These are phyloP conservation scores for Megalops atlanticus DNA, from an alignment of 2,113 vertebrate genomes.

Conservation along the genomic window DNA sequence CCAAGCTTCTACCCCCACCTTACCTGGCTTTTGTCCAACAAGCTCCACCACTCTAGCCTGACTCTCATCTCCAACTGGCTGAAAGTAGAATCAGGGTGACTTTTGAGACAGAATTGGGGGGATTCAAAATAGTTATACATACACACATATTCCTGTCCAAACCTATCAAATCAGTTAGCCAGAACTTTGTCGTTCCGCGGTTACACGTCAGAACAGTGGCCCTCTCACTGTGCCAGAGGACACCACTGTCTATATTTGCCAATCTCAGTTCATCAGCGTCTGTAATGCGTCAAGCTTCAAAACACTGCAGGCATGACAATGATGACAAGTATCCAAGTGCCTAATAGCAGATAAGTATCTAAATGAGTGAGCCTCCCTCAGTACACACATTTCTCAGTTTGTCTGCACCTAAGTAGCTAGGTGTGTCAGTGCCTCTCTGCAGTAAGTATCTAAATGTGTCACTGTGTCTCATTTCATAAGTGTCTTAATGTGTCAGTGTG, in stretches of 20 bases:
- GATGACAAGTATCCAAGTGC: not conserved
- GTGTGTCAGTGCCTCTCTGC: too few relatives aligned
- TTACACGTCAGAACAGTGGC: too few relatives aligned
- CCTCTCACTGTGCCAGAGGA: not conserved
- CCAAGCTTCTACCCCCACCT: slow-evolving; percentile 7
- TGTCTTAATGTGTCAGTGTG: not conserved
- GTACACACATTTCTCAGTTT: too few relatives aligned
- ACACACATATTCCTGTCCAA: not conserved
- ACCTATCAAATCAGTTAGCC: too few relatives aligned
- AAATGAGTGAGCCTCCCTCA: too few relatives aligned
- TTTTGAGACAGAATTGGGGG: not conserved
- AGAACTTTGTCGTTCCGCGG: too few relatives aligned
- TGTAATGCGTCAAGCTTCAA: too few relatives aligned
- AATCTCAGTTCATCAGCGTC: too few relatives aligned
- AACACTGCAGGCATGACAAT: not conserved
- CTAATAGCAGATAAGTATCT: not conserved
- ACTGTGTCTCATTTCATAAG: not conserved
- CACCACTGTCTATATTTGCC: not conserved
- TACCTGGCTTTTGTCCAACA: slow-evolving; percentile 83
- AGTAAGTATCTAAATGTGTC: too few relatives aligned
- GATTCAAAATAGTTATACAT: not conserved
- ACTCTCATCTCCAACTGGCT: slow-evolving; percentile 87
- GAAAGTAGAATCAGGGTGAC: not conserved
- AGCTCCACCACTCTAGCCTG: slow-evolving; percentile 79
- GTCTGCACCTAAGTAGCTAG: too few relatives aligned